Conservation (phyloP, 2,113 vertebrate genomes). For the Pontoporia blainvillei region DNA sequence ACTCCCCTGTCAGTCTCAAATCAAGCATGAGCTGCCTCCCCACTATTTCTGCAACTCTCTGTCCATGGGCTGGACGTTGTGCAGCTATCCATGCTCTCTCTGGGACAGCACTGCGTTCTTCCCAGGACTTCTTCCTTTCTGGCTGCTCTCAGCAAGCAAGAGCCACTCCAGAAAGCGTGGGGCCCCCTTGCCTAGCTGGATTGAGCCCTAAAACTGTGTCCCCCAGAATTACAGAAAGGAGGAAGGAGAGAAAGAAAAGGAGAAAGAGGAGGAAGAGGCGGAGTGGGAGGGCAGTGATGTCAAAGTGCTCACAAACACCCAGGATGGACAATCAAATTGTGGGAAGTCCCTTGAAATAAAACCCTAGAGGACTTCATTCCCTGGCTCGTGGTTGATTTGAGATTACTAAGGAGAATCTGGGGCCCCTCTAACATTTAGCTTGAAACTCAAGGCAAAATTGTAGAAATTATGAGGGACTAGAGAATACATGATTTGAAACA, state of each 20-base stretch:
- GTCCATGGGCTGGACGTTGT: too few species aligned
- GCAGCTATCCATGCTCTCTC: neutral
- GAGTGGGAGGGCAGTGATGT: neutral
- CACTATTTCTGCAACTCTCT: neutral
- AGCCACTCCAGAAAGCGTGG: neutral
- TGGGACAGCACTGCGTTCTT: neutral
- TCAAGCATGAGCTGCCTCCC: neutral
- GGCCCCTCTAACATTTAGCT: neutral
- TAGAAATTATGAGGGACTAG: neutral
- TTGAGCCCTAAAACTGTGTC: neutral
- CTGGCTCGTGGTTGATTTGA: neutral
- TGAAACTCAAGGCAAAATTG: neutral
- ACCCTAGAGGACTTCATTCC: neutral
- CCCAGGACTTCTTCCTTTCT: neutral
- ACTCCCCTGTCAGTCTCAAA: neutral
- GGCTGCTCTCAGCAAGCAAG: neutral
- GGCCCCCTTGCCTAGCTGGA: neutral
- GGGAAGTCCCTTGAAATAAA: neutral
- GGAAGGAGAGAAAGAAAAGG: neutral
- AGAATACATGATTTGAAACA: neutral
- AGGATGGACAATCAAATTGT: neutral
- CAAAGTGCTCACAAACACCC: neutral
- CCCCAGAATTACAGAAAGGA: neutral
- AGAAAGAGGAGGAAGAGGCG: neutral
- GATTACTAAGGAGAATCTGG: neutral